Percentiles rank a stretch among this genome's conserved stretches.
Evolutionary conservation across 2,797 vertebrate genomes (phyloP).

Genomic region (Geranospiza caerulescens): DNA sequence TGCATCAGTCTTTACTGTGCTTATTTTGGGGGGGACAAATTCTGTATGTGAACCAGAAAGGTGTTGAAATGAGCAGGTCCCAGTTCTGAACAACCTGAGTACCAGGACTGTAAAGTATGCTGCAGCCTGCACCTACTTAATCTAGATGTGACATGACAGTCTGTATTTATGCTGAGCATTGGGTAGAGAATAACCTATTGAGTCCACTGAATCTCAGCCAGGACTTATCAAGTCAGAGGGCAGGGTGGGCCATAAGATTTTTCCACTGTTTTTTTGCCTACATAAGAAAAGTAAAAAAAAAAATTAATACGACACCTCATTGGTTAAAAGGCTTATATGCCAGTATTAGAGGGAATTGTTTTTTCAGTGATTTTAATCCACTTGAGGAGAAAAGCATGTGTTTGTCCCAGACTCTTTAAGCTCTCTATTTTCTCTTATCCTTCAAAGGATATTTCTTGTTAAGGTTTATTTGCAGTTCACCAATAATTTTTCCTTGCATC

Average conservation of each 20-base stretch:
- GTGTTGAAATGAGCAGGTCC: neutral
- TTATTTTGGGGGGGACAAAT: accelerated
- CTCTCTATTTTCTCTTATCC: neutral
- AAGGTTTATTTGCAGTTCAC: neutral
- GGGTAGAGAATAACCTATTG: neutral
- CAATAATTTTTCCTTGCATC: neutral
- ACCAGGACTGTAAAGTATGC: neutral
- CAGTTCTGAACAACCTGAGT: neutral
- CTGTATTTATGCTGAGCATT: neutral
- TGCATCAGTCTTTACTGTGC: neutral
- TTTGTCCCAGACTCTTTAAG: neutral
- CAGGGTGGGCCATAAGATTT: neutral
- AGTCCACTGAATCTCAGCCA: neutral
- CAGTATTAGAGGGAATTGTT: neutral
- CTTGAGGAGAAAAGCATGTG: neutral
- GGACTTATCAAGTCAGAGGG: neutral
- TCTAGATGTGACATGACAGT: neutral
- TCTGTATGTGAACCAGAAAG: neutral
- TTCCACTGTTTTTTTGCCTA: neutral
- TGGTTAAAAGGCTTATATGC: neutral
- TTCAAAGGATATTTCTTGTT: neutral
- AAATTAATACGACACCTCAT: neutral
- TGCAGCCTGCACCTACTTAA: neutral
- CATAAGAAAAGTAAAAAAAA: neutral
- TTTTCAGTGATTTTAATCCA: neutral